Percentiles rank a stretch among this genome's conserved stretches.
phyloP scores from a whole-genome alignment of 2,888 invertebrate genomes.

The Agapetus fuscipes region DNA sequence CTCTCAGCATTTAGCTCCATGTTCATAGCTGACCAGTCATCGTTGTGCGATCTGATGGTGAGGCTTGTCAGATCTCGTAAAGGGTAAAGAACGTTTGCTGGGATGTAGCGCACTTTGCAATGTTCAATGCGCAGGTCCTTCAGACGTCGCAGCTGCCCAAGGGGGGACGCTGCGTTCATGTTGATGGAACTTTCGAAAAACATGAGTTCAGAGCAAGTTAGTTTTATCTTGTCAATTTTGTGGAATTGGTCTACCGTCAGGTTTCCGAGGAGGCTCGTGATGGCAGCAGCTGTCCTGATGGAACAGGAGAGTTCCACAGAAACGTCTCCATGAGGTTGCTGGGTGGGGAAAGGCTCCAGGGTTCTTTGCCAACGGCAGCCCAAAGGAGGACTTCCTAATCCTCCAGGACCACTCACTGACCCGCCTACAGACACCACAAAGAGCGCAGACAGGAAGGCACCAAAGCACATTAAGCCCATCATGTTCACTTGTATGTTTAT shows the following conservation, averaged over 20 bases:
- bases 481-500: too few relatives aligned
- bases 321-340: slow-evolving; percentile 22
- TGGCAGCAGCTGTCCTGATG: slow-evolving; percentile 62
- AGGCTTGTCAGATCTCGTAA: slow-evolving; percentile 59
- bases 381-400: slow-evolving; percentile 47
- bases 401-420: slow-evolving; percentile 12
- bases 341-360: slow-evolving; percentile 16
- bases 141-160: slow-evolving; percentile 57
- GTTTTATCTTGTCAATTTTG: slow-evolving; percentile 56
- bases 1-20: slow-evolving; percentile 68
- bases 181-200: slow-evolving; percentile 66
- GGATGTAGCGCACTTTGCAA: slow-evolving; percentile 69
- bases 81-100: slow-evolving; percentile 57
- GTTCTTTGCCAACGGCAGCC: slow-evolving; percentile 66
- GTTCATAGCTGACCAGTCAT: slow-evolving; percentile 70
- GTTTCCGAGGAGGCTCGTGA: slow-evolving; percentile 59
- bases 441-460: slow-evolving; percentile 2
- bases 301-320: slow-evolving; percentile 57
- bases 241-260: slow-evolving; percentile 61
- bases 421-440: slow-evolving; percentile 2
- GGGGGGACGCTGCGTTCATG: slow-evolving; percentile 50
- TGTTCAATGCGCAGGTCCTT: slow-evolving; percentile 64
- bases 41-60: slow-evolving; percentile 63
- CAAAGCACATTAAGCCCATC: slow-evolving; percentile 1
- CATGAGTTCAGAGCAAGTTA: slow-evolving; percentile 63